Conservation (phyloP, 2,888 invertebrate species). For the Hofmannophila pseudospretella region DNA sequence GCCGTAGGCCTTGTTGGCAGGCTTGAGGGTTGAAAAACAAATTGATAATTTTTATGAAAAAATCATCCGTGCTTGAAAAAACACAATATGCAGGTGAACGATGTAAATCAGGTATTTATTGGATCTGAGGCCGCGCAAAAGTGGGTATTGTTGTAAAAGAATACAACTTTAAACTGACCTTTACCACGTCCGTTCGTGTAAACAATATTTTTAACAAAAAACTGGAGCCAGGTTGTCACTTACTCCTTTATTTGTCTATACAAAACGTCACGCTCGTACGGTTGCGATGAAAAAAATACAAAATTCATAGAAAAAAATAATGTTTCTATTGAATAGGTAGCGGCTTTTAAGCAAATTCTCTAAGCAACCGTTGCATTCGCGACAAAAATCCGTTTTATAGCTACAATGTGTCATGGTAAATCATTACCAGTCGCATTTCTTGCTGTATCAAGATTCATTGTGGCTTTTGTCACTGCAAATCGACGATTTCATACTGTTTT, state of each 20-base stretch:
- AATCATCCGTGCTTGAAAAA: constrained; percentile 2
- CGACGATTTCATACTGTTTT: constrained; percentile 4
- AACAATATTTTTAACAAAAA: constrained; percentile 15
- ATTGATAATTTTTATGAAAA: too few species aligned
- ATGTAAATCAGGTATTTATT: neutral
- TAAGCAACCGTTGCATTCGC: constrained; percentile 33
- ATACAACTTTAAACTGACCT: constrained; percentile 12
- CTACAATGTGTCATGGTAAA: constrained; percentile 5
- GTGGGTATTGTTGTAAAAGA: constrained; percentile 2
- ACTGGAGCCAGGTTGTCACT: constrained; percentile 32
- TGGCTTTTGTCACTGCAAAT: constrained; percentile 2
- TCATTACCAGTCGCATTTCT: constrained; percentile 1
- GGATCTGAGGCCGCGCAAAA: constrained; percentile 3
- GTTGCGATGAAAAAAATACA: constrained; percentile 1
- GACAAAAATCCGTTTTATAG: constrained; percentile 2
- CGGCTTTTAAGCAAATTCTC: constrained; percentile 33
- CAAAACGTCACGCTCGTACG: constrained; percentile 38
- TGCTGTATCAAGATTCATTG: neutral
- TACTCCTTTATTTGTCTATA: constrained; percentile 18
- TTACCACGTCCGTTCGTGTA: constrained; percentile 24
- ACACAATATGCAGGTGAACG: neutral
- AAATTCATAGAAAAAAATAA: constrained; percentile 2
- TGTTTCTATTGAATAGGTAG: constrained; percentile 18
- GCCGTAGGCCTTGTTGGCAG: too few species aligned
- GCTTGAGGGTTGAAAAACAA: too few species aligned